Percentiles rank a stretch among this genome's conserved stretches.
Conservation (phyloP, 2,888 invertebrate genomes). For the Cheilosia urbana region DNA sequence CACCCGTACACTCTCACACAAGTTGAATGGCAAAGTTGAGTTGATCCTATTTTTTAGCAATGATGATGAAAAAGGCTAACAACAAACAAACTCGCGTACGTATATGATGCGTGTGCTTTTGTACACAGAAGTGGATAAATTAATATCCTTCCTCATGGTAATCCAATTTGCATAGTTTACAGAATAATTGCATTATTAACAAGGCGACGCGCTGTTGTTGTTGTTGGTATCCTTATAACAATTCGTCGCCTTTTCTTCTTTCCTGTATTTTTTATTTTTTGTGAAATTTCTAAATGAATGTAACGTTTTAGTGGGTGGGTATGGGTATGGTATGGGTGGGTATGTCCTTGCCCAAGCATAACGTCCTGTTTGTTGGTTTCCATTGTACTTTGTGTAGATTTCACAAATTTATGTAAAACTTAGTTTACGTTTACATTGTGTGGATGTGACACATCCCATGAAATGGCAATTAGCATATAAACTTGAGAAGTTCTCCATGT, state of each 20-base stretch:
- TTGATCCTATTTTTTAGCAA: constrained; percentile 5
- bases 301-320: not conserved
- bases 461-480: constrained; percentile 70
- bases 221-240: constrained; percentile 21
- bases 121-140: constrained; percentile 64
- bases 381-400: constrained; percentile 61
- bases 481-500: constrained; percentile 28
- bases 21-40: constrained; percentile 16
- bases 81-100: constrained; percentile 49
- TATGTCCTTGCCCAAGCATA: not conserved
- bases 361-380: constrained; percentile 33
- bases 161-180: constrained; percentile 75
- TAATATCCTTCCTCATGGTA: constrained; percentile 72
- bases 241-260: constrained; percentile 15
- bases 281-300: constrained; percentile 40
- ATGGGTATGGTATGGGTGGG: not conserved
- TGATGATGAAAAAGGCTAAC: constrained; percentile 9
- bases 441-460: constrained; percentile 62
- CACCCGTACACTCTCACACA: not conserved
- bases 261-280: constrained; percentile 10
- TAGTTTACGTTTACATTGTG: constrained; percentile 51
- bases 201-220: constrained; percentile 23
- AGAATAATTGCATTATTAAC: constrained; percentile 74
- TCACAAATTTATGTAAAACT: constrained; percentile 66
- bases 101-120: constrained; percentile 49